Evolutionary conservation across 2,113 vertebrate genomes (phyloP).

Genomic region (Cololabis saira): DNA sequence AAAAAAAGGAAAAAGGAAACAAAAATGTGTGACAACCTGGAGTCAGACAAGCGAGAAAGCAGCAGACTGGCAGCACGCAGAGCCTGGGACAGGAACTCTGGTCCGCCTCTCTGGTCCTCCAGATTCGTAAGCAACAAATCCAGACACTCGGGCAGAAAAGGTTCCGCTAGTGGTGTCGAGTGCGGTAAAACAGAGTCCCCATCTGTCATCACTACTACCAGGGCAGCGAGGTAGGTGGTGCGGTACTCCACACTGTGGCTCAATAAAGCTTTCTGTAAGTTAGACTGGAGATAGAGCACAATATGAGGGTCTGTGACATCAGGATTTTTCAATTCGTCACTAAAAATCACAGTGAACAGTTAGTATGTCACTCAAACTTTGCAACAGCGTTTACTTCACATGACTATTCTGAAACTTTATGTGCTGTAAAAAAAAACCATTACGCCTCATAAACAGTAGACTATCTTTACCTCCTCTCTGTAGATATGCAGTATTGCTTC

Average conservation of each 20-base stretch:
- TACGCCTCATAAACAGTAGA: conserved; percentile 5
- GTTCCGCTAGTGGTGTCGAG: conserved; percentile 16
- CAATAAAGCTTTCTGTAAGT: conserved; percentile 74
- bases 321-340: too few species aligned
- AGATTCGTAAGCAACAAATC: conserved; percentile 79
- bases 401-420: too few species aligned
- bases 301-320: not conserved
- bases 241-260: conserved; percentile 76
- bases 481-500: conserved; percentile 1
- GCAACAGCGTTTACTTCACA: too few species aligned
- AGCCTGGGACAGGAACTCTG: conserved; percentile 78
- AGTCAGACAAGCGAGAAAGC: conserved; percentile 66
- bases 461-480: not conserved
- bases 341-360: too few species aligned
- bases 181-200: conserved; percentile 13
- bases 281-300: conserved; percentile 70
- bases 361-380: too few species aligned
- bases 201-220: conserved; percentile 68
- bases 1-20: too few species aligned
- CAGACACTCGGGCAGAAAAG: conserved; percentile 65
- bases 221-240: conserved; percentile 81
- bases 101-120: conserved; percentile 77
- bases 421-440: too few species aligned
- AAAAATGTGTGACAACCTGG: conserved; percentile 30
- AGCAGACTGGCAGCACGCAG: conserved; percentile 82